Evolutionary conservation across 2,888 invertebrate genomes (phyloP).

Genomic region (Steinernema scapterisci): DNA sequence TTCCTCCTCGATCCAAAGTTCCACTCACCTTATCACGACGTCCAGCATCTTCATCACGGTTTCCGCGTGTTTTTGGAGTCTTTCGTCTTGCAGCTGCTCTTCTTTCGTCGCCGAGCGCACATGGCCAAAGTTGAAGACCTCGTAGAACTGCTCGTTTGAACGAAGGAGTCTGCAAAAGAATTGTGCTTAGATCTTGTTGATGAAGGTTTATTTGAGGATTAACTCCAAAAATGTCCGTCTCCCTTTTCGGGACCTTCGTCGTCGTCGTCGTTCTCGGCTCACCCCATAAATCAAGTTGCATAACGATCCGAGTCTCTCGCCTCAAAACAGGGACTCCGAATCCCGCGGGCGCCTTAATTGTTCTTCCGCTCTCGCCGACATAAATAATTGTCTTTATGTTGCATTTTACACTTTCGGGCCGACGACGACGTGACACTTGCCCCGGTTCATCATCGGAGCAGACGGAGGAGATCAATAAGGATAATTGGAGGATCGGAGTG

Average conservation of each 20-base stretch:
- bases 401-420: slow-evolving; percentile 26
- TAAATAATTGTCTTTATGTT: slow-evolving; percentile 31
- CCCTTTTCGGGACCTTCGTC: too few species aligned
- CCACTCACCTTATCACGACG: slow-evolving; percentile 77
- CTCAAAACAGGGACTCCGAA: neutral
- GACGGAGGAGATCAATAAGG: slow-evolving; percentile 8
- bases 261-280: neutral
- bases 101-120: slow-evolving; percentile 71
- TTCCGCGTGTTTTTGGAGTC: slow-evolving; percentile 83
- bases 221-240: too few species aligned
- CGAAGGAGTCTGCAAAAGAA: slow-evolving; percentile 71
- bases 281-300: neutral
- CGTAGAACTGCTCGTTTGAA: slow-evolving; percentile 26
- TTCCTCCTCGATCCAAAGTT: neutral
- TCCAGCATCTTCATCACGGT: slow-evolving; percentile 87
- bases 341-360: slow-evolving; percentile 13
- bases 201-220: too few species aligned
- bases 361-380: neutral
- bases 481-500: slow-evolving; percentile 10
- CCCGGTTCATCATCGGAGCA: neutral
- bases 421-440: neutral
- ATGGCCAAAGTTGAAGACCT: slow-evolving; percentile 14
- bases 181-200: too few species aligned
- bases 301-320: neutral
- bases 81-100: slow-evolving; percentile 81